A percentile compares a stretch with the other conserved stretches of the same genome.
phyloP scores from a whole-genome alignment of 2,888 invertebrate genomes.

The Anaspis maculata region DNA sequence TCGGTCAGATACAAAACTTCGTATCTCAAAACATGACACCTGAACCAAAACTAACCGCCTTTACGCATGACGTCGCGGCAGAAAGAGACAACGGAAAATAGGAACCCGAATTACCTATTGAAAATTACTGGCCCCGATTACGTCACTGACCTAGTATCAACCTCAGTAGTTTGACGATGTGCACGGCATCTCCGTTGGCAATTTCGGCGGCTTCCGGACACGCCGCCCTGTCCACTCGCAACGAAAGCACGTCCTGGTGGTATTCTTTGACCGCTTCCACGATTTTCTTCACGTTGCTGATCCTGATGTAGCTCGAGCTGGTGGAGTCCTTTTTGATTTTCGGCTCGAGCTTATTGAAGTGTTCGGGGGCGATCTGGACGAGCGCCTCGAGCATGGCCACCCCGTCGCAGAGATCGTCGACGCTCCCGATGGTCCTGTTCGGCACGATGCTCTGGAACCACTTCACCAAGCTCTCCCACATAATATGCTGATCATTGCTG shows the following conservation, averaged over 20 bases:
- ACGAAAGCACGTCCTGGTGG: slow-evolving; percentile 77
- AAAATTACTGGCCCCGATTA: too few species aligned
- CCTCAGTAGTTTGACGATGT: slow-evolving; percentile 79
- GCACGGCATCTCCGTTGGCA: slow-evolving; percentile 70
- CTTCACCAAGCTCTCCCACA: slow-evolving; percentile 44
- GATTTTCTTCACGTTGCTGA: slow-evolving; percentile 82
- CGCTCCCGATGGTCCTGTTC: slow-evolving; percentile 48
- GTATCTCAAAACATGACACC: too few species aligned
- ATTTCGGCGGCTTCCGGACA: slow-evolving; percentile 83
- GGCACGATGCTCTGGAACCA: slow-evolving; percentile 58
- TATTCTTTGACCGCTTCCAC: slow-evolving; percentile 77
- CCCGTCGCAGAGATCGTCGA: slow-evolving; percentile 79
- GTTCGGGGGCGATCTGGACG: slow-evolving; percentile 78
- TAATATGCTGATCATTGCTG: too few species aligned
- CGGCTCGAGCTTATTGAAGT: slow-evolving; percentile 70
- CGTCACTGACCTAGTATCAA: slow-evolving; percentile 76
- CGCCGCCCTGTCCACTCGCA: slow-evolving; percentile 71
- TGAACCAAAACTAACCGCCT: too few species aligned
- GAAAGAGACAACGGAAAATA: too few species aligned
- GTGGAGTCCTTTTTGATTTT: slow-evolving; percentile 83
- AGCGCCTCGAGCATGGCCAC: slow-evolving; percentile 81
- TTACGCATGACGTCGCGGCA: too few species aligned
- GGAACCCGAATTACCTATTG: too few species aligned
- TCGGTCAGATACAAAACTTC: too few species aligned
- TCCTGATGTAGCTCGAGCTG: slow-evolving; percentile 81